Percentiles rank a stretch among this genome's conserved stretches.
These are phyloP conservation scores for Adela reaumurella DNA, from an alignment of 2,888 invertebrate genomes.

Conservation along the genomic window DNA sequence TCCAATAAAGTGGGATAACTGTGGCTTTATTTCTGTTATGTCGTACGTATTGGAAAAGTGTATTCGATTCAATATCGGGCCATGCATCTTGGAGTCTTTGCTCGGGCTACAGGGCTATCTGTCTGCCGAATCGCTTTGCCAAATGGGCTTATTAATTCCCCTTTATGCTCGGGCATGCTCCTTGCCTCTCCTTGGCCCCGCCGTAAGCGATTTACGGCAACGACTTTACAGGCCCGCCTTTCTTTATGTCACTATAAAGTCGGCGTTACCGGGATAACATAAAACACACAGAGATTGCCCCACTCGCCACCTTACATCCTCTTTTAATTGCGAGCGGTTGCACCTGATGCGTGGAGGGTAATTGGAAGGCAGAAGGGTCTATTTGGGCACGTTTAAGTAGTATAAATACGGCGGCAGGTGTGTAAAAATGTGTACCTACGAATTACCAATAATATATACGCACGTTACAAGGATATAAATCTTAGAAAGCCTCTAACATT, in stretches of 20 bases:
- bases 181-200: constrained; percentile 17
- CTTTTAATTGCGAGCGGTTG: constrained; percentile 36
- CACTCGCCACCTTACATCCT: constrained; percentile 21
- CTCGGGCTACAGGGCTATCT: constrained; percentile 25
- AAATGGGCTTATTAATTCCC: constrained; percentile 52
- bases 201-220: constrained; percentile 37
- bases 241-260: constrained; percentile 49
- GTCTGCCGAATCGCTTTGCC: constrained; percentile 36
- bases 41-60: constrained; percentile 26
- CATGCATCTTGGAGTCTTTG: constrained; percentile 31
- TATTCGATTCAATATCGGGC: constrained; percentile 44
- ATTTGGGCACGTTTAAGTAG: background rate
- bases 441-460: no score
- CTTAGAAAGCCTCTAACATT: no score
- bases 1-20: constrained; percentile 19
- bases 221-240: constrained; percentile 37
- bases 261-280: constrained; percentile 12
- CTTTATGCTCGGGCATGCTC: constrained; percentile 39
- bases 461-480: no score
- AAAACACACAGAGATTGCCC: constrained; percentile 19
- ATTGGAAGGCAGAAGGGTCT: constrained; percentile 14
- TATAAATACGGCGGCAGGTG: no score
- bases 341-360: constrained; percentile 32
- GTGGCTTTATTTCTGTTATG: background rate
- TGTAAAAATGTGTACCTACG: no score